These are phyloP conservation scores for Alectura lathami DNA, from an alignment of 2,113 vertebrate species.

Conservation along the genomic window DNA sequence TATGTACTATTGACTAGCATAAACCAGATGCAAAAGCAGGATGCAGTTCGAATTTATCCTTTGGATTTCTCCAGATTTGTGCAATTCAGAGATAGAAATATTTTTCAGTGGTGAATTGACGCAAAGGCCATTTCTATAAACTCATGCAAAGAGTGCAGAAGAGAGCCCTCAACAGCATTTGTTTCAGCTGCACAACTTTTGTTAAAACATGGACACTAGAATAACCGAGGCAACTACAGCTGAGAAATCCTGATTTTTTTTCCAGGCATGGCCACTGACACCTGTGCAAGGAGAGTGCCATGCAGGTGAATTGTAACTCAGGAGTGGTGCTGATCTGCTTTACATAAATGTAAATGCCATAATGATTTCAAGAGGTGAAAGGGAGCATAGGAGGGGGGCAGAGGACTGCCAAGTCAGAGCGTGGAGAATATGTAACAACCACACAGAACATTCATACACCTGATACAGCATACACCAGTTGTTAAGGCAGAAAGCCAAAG, in stretches of 20 bases:
- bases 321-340: background rate
- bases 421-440: conserved; percentile 70
- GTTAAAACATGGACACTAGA: conserved; percentile 18
- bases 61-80: background rate
- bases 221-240: conserved; percentile 34
- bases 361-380: conserved; percentile 7
- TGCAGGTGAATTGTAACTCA: background rate
- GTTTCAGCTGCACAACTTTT: background rate
- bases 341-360: background rate
- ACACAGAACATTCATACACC: conserved; percentile 78
- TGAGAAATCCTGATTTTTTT: background rate
- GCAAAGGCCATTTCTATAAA: background rate
- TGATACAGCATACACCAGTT: conserved; percentile 79
- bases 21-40: conserved; percentile 14
- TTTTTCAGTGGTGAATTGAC: background rate
- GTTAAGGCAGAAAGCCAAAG: conserved; percentile 85
- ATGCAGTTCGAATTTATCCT: background rate
- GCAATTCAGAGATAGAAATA: background rate
- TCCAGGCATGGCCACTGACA: background rate
- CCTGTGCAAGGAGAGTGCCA: background rate
- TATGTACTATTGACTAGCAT: background rate
- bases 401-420: conserved; percentile 50
- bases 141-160: background rate
- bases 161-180: background rate
- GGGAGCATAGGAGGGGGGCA: background rate